phyloP scores from a whole-genome alignment of 1,140 invertebrate species.

The Drosophila punjabiensis region DNA sequence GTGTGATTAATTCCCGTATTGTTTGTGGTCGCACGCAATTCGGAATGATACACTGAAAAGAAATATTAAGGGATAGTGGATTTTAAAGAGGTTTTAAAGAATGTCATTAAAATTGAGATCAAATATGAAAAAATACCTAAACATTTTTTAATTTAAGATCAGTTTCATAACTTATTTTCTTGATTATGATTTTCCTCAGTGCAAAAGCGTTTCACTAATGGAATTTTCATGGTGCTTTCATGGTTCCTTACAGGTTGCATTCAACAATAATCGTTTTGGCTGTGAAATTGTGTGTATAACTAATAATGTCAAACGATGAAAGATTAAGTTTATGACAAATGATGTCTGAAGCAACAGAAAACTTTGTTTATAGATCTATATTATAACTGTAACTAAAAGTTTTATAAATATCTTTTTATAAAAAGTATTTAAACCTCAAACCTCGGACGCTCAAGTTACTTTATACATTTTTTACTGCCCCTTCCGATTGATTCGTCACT shows the following conservation, averaged over 20 bases:
- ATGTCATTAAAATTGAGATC: neutral
- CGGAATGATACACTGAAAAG: neutral
- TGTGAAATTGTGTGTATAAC: conserved; percentile 16
- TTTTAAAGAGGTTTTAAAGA: no score
- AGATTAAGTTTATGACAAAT: conserved; percentile 4
- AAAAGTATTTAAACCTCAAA: neutral
- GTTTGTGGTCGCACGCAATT: conserved; percentile 50
- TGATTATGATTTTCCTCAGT: neutral
- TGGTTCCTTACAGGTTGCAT: conserved; percentile 9
- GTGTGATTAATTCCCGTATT: conserved; percentile 78
- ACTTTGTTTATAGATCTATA: neutral
- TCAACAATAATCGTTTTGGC: conserved; percentile 21
- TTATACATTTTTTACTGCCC: neutral
- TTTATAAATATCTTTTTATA: neutral
- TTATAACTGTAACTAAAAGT: neutral
- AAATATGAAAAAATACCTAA: neutral
- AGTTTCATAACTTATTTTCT: no score
- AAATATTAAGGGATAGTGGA: neutral
- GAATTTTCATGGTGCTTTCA: conserved; percentile 16
- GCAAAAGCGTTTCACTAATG: conserved; percentile 11
- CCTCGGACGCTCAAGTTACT: neutral
- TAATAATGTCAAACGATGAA: conserved; percentile 5
- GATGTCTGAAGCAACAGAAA: neutral
- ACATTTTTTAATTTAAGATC: neutral
- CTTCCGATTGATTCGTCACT: neutral